A percentile compares a stretch with the other conserved stretches of the same genome.
These are phyloP conservation scores for Manis javanica DNA, from an alignment of 2,797 vertebrate genomes.

Conservation along the genomic window DNA sequence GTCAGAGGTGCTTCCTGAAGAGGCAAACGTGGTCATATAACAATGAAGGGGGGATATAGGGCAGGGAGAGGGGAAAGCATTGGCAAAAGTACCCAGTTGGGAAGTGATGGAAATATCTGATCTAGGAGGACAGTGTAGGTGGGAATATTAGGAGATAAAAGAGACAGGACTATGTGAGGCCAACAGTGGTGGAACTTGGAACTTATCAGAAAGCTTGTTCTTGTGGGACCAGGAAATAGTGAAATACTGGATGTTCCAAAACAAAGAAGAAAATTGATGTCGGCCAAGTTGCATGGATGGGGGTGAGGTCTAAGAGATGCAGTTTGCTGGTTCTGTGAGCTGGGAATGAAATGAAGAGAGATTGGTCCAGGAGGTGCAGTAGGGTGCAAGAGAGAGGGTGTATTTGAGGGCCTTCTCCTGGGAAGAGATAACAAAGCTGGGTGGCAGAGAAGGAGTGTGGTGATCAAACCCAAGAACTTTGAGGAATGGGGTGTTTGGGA, in stretches of 20 bases:
- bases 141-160: fast-evolving
- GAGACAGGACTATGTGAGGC: not conserved
- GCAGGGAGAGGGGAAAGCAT: fast-evolving
- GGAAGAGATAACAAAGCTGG: not conserved
- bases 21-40: not conserved
- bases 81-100: not conserved
- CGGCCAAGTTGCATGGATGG: fast-evolving
- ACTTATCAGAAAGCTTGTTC: not conserved
- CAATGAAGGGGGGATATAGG: not conserved
- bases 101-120: not conserved
- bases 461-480: not conserved
- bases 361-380: not conserved
- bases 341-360: no score
- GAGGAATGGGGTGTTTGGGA: not conserved
- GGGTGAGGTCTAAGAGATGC: not conserved
- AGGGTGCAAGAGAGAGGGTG: not conserved
- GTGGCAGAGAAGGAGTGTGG: no score
- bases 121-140: not conserved
- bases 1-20: not conserved
- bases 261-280: not conserved
- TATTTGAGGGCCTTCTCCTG: not conserved
- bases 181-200: not conserved
- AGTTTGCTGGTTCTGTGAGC: not conserved
- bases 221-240: not conserved
- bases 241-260: not conserved